A percentile compares a stretch with the other conserved stretches of the same genome.
phyloP scores from a whole-genome alignment of 2,113 vertebrate species.

The Rhombomys opimus region DNA sequence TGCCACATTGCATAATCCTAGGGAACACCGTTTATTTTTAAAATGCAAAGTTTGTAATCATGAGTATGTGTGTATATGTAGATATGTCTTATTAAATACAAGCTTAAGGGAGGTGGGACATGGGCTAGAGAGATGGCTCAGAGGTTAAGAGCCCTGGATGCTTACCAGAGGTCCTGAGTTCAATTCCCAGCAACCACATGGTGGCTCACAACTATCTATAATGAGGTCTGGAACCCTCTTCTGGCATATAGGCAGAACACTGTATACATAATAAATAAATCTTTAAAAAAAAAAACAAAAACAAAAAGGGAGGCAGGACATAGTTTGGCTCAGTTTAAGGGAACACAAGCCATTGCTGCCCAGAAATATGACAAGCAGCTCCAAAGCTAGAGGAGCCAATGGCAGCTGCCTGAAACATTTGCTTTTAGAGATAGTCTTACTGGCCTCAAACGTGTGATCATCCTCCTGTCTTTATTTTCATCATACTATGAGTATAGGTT shows the following conservation, averaged over 20 bases:
- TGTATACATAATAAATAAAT: too few relatives aligned
- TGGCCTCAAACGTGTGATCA: not conserved
- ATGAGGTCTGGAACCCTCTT: too few relatives aligned
- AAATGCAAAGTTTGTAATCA: not conserved
- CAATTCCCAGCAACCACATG: too few relatives aligned
- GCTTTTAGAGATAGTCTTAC: not conserved
- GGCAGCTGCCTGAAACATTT: not conserved
- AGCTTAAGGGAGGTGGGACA: not conserved
- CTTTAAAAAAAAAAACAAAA: too few relatives aligned
- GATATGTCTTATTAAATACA: not conserved
- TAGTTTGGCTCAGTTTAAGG: not conserved
- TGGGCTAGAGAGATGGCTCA: not conserved
- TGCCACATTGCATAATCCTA: not conserved
- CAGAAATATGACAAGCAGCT: not conserved
- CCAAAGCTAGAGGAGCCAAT: not conserved
- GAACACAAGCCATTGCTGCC: not conserved
- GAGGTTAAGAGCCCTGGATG: not conserved
- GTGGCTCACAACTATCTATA: too few relatives aligned
- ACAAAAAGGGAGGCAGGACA: too few relatives aligned
- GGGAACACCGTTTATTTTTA: not conserved
- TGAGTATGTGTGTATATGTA: not conserved
- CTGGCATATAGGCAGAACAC: too few relatives aligned
- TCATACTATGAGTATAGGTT: not conserved
- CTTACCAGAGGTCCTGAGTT: too few relatives aligned
- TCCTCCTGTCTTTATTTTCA: not conserved